Conservation (phyloP, 92 coral and sea anemone genomes). For the Scolanthus callimorphus region DNA sequence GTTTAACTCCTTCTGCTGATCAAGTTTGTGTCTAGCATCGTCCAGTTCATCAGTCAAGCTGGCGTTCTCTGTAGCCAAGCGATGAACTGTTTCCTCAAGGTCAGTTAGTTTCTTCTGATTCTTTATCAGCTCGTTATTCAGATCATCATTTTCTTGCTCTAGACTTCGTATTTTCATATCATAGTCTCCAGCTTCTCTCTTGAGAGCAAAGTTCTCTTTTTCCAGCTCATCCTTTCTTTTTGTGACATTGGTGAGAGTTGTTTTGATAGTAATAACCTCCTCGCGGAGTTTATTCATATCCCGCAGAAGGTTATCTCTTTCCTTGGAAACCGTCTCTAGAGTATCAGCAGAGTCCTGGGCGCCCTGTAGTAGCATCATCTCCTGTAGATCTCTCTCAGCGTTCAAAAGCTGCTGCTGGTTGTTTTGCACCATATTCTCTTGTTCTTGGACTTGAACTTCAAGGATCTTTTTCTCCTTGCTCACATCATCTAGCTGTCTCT, state of each 20-base stretch:
- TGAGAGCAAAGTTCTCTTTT: slow-evolving; percentile 63
- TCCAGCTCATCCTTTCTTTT: slow-evolving; percentile 79
- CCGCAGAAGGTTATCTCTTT: slow-evolving; percentile 72
- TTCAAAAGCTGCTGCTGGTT: slow-evolving; percentile 64
- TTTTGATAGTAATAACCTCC: slow-evolving; percentile 62
- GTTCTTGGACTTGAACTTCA: slow-evolving; percentile 75
- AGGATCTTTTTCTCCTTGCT: slow-evolving; percentile 63
- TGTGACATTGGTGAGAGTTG: slow-evolving; percentile 63
- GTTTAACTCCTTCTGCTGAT: slow-evolving; percentile 73
- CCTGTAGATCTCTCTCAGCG: slow-evolving; percentile 81
- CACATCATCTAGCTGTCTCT: slow-evolving; percentile 59
- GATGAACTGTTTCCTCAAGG: slow-evolving; percentile 78
- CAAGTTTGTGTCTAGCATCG: slow-evolving; percentile 60
- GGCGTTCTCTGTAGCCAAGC: slow-evolving; percentile 71
- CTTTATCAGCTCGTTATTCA: slow-evolving; percentile 90
- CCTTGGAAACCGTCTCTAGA: slow-evolving; percentile 61
- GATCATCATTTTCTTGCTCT: slow-evolving; percentile 85
- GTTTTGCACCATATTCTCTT: slow-evolving; percentile 45
- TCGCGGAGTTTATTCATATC: slow-evolving; percentile 79
- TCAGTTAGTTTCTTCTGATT: slow-evolving; percentile 82
- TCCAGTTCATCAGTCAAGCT: slow-evolving; percentile 69
- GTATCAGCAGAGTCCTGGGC: slow-evolving; percentile 67
- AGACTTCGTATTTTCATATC: slow-evolving; percentile 69
- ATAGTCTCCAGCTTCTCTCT: slow-evolving; percentile 72
- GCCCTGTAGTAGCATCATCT: slow-evolving; percentile 65